A percentile compares a stretch with the other conserved stretches of the same genome.
These are phyloP conservation scores for Coenobita brevimanus DNA, from an alignment of 1,140 invertebrate genomes.

Conservation along the genomic window DNA sequence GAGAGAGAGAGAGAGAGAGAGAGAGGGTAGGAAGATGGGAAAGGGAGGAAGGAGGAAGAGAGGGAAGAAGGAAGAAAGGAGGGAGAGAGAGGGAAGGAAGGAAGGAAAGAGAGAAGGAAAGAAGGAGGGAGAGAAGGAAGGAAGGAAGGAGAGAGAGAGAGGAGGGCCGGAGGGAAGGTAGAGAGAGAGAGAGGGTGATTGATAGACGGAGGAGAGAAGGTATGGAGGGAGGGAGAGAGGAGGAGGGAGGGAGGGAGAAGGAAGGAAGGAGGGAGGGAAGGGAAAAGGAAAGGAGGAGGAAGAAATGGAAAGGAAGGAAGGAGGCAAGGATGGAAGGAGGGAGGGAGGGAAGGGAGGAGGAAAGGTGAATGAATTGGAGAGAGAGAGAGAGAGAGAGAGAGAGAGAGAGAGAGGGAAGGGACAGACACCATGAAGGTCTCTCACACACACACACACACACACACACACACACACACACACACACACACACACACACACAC, in stretches of 20 bases:
- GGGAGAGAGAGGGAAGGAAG: neutral
- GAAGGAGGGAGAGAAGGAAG: neutral
- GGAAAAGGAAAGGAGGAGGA: neutral
- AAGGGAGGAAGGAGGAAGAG: neutral
- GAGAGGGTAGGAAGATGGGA: neutral
- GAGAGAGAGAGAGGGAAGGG: neutral
- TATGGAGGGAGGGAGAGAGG: neutral
- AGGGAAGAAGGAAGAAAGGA: neutral
- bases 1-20: no score
- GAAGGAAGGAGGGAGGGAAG: neutral
- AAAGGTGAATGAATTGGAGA: neutral
- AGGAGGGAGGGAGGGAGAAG: neutral
- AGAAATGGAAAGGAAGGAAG: no score
- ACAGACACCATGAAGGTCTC: no score
- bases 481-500: no score
- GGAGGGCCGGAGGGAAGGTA: neutral
- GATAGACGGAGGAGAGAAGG: neutral
- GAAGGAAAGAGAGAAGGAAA: neutral
- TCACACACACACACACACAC: no score
- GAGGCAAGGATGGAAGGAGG: no score
- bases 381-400: neutral
- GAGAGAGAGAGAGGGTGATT: neutral
- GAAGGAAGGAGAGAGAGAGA: neutral
- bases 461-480: no score
- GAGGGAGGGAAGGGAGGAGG: no score